A percentile compares a stretch with the other conserved stretches of the same genome.
Conservation (phyloP, 1,140 invertebrate genomes). For the Chlorops oryzae region DNA sequence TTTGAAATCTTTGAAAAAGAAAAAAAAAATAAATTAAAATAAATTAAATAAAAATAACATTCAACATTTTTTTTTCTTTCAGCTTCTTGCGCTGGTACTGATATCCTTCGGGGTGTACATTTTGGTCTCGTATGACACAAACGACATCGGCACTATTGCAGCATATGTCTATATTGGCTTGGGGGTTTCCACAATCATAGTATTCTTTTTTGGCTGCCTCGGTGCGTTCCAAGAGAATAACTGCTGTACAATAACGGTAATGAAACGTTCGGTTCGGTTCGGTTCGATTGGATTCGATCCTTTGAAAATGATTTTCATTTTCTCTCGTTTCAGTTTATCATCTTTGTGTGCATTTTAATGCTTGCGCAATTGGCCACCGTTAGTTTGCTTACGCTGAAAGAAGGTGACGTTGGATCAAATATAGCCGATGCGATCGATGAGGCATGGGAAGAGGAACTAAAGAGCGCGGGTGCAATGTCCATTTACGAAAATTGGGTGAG, state of each 20-base stretch:
- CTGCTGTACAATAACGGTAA: conserved; percentile 40
- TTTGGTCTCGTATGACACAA: conserved; percentile 25
- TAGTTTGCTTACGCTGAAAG: conserved; percentile 15
- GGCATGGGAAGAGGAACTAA: conserved; percentile 36
- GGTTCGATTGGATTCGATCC: not conserved
- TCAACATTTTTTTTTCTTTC: conserved; percentile 3
- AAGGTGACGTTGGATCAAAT: conserved; percentile 19
- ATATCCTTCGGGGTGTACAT: conserved; percentile 39
- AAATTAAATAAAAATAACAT: no score
- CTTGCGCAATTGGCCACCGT: conserved; percentile 23
- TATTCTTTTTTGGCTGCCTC: conserved; percentile 35
- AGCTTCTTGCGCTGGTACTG: conserved; percentile 35
- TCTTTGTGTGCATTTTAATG: conserved; percentile 27
- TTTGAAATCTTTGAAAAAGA: no score
- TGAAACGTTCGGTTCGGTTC: not conserved
- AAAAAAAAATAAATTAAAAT: no score
- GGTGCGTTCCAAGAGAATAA: conserved; percentile 36
- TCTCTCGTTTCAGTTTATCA: conserved; percentile 24
- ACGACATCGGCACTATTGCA: conserved; percentile 16
- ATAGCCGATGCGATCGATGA: conserved; percentile 28
- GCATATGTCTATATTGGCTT: conserved; percentile 25
- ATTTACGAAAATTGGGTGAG: conserved; percentile 40
- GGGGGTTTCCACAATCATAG: conserved; percentile 22
- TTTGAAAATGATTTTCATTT: not conserved
- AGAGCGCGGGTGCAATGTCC: conserved; percentile 38